These are phyloP conservation scores for Morone chrysops DNA, from an alignment of 2,113 vertebrate species.

Conservation along the genomic window DNA sequence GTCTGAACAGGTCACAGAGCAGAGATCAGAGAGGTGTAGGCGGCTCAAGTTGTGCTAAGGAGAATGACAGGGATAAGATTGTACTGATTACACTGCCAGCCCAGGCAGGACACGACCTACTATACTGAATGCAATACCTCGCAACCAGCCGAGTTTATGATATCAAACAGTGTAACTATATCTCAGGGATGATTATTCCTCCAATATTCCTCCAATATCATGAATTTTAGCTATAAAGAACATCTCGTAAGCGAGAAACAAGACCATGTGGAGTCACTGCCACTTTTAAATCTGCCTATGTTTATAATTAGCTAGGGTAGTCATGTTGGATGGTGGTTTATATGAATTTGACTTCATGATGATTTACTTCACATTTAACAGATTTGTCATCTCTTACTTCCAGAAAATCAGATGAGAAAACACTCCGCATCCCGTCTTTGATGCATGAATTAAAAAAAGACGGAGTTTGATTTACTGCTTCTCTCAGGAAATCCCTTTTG, in stretches of 20 bases:
- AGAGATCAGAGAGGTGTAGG: constrained; percentile 24
- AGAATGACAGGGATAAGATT: constrained; percentile 49
- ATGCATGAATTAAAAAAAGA: background rate
- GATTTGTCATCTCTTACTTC: background rate
- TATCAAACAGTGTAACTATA: background rate
- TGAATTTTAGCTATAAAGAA: background rate
- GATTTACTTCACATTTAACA: background rate
- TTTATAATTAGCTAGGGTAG: constrained; percentile 7
- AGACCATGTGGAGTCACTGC: background rate
- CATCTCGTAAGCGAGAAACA: background rate
- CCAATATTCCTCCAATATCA: background rate
- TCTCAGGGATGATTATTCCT: background rate
- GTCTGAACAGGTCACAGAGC: constrained; percentile 58
- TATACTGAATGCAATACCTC: background rate
- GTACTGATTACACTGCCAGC: constrained; percentile 41
- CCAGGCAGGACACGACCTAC: constrained; percentile 23
- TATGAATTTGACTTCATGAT: background rate
- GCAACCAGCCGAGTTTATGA: background rate
- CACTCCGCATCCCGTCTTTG: constrained; percentile 1
- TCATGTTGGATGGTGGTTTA: background rate
- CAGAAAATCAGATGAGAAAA: constrained; percentile 1
- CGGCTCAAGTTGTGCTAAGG: constrained; percentile 29
- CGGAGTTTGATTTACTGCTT: background rate
- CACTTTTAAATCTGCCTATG: background rate
- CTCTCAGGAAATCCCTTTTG: constrained; percentile 18